phyloP scores from a whole-genome alignment of 2,797 vertebrate genomes.

The Catharus ustulatus region DNA sequence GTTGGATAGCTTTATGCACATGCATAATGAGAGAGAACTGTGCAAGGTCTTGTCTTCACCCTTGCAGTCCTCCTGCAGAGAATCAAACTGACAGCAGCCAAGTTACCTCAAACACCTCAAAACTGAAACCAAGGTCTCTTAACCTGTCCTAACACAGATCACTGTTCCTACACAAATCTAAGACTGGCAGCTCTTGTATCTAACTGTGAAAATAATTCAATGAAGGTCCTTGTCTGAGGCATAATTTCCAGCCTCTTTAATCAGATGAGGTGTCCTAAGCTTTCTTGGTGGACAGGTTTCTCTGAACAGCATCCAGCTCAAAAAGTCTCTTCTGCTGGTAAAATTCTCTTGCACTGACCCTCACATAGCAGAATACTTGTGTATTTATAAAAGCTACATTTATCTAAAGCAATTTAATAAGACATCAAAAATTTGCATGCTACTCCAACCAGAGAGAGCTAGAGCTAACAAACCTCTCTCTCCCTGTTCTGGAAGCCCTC shows the following conservation, averaged over 20 bases:
- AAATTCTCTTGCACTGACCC: background rate
- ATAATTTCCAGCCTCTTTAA: background rate
- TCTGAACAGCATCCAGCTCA: background rate
- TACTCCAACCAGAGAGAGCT: background rate
- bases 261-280: background rate
- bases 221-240: background rate
- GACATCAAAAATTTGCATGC: background rate
- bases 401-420: background rate
- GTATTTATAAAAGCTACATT: background rate
- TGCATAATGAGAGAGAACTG: background rate
- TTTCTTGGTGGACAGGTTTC: background rate
- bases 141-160: background rate
- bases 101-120: background rate
- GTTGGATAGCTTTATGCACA: rapidly evolving
- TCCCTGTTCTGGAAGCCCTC: background rate
- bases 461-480: background rate
- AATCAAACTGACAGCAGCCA: background rate
- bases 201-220: background rate
- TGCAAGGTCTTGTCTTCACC: background rate
- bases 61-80: background rate
- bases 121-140: background rate
- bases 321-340: background rate
- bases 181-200: background rate
- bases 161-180: background rate
- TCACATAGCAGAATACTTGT: background rate